Evolutionary conservation across 2,113 vertebrate genomes (phyloP), one percentile per base, ranked within the genome.

Genomic region (Fregata magnificens): DNA sequence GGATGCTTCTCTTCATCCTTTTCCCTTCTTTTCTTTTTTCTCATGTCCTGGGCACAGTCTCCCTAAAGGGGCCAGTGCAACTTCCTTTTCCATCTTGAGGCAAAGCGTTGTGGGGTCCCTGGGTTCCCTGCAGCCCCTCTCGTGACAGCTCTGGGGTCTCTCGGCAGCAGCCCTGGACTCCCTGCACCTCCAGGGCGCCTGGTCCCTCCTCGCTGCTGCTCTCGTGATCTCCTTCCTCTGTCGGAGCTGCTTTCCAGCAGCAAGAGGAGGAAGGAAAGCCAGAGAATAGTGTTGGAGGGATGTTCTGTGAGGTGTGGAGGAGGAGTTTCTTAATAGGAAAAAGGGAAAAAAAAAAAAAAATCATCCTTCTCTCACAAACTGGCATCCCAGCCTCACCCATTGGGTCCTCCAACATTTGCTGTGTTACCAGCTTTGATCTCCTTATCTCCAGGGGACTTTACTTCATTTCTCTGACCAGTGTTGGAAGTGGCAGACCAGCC

Each of bases 201-300:
- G 32, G 14, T 81, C 20, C 24, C 25, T 63, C 44, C 29, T 70
- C 0, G 1, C 76, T 12, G 13, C 61, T 50, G 61, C 25, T 42
- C 38, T 69, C 1, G 2, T 62, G 22, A 34, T 14, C 32, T 19
- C 32, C 14, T 45, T 69, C 69, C 5, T 62, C 67, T 55, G 18
- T 29, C 2, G 6, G 58, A 71, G 50, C 58, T 71, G 50, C 65
- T 58, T 40, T 58, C 5, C 40, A 67, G 47, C 45, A 32, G 38
- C 50, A 67, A 38, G 26, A 55, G 44, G 40, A 55, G 5, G 21
- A 50, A 69, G 8, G 34, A 15, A 52, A 7, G 29, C 28, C 0
- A 0, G 18, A 16, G 55, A 62, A 69, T 20, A 36, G 44, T 1
- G 0, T 9, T 34, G 34, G 29, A 80, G 44, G 49, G 50, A 32